A percentile compares a stretch with the other conserved stretches of the same genome.
These are phyloP conservation scores for Apolygus lucorum DNA, from an alignment of 1,140 invertebrate species.

Conservation along the genomic window DNA sequence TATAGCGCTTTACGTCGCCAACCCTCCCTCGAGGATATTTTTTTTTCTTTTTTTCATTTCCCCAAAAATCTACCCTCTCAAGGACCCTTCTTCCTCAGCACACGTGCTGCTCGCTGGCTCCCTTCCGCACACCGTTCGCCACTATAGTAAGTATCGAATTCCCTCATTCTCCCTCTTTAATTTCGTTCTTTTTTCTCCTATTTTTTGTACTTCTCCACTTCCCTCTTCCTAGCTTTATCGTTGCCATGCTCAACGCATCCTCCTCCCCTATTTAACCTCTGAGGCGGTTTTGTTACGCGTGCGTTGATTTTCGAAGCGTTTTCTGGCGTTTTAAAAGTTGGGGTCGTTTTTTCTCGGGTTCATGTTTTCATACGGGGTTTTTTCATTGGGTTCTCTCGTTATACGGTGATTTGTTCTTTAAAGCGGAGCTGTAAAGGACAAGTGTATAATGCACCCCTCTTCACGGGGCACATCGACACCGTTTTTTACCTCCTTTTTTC, in stretches of 20 bases:
- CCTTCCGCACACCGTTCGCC: neutral
- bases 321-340: neutral
- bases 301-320: neutral
- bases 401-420: neutral
- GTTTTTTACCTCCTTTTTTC: neutral
- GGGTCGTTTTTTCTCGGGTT: neutral
- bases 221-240: neutral
- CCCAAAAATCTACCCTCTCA: neutral
- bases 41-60: slow-evolving; percentile 1
- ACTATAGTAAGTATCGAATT: neutral
- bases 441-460: neutral
- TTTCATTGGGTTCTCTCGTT: neutral
- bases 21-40: neutral
- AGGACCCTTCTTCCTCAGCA: neutral
- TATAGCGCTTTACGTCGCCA: neutral
- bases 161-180: neutral
- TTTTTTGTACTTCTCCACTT: neutral
- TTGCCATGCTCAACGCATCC: neutral
- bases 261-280: neutral
- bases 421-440: neutral
- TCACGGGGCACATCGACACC: neutral
- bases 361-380: no score
- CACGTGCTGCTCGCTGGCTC: neutral
- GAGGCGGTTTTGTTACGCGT: neutral
- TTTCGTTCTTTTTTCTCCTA: neutral